phyloP scores from a whole-genome alignment of 2,888 invertebrate species.

The Aphodius granarius region DNA sequence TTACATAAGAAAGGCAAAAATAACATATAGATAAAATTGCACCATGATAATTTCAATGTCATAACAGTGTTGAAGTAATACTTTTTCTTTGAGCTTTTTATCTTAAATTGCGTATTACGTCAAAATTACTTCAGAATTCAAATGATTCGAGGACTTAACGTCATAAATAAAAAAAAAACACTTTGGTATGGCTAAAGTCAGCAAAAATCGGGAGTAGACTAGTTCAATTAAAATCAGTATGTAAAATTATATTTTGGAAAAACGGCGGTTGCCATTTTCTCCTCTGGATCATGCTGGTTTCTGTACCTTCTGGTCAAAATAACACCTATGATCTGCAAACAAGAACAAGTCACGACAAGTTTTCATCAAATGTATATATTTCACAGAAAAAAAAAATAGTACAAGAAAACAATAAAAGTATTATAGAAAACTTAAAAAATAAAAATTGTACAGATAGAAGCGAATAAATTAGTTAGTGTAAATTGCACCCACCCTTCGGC shows the following conservation, averaged over 20 bases:
- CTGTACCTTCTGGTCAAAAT: conserved; percentile 79
- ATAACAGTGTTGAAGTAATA: background rate
- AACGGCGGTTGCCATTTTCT: conserved; percentile 71
- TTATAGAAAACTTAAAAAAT: background rate
- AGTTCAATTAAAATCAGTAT: conserved; percentile 46
- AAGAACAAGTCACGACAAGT: background rate
- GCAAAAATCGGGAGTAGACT: background rate
- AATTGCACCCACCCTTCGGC: background rate
- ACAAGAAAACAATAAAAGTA: background rate
- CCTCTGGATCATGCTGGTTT: conserved; percentile 76
- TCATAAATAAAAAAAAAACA: conserved; percentile 4
- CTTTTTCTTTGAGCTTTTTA: background rate
- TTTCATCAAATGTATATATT: background rate
- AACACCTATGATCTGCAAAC: conserved; percentile 75
- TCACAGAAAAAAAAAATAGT: conserved; percentile 16
- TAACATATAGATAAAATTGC: background rate
- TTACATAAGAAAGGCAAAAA: background rate
- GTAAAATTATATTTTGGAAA: conserved; percentile 61
- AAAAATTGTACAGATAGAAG: conserved; percentile 18
- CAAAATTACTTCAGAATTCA: background rate
- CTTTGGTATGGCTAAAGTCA: conserved; percentile 23
- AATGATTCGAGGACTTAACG: background rate
- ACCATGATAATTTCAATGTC: background rate
- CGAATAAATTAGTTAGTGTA: conserved; percentile 17
- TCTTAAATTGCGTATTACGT: background rate